Evolutionary conservation across 2,113 vertebrate species (phyloP).

Genomic region (Rhinopomastus cyanomelas): DNA sequence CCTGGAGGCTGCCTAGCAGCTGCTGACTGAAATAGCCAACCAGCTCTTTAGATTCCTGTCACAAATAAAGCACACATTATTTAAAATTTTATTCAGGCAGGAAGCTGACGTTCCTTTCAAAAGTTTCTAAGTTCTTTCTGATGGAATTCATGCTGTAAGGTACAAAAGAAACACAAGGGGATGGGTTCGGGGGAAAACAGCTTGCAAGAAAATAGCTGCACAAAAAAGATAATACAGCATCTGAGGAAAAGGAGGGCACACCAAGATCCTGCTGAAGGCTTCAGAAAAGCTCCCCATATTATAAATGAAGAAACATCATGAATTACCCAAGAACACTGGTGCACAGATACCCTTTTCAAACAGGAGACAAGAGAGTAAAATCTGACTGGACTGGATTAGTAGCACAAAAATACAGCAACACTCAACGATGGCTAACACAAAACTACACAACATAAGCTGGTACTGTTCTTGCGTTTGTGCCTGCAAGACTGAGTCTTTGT

Average conservation of each 20-base stretch:
- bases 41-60: conserved; percentile 81
- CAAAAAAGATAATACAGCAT: not conserved
- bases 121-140: not conserved
- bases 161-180: not conserved
- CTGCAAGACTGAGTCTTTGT: not conserved
- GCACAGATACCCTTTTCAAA: not conserved
- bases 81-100: not conserved
- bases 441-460: not conserved
- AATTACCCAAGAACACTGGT: not conserved
- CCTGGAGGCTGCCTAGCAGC: conserved; percentile 79
- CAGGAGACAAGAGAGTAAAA: not conserved
- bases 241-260: not conserved
- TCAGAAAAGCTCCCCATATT: not conserved
- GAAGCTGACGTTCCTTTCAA: not conserved
- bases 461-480: not conserved
- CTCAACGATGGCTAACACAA: not conserved
- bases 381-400: not conserved
- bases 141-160: not conserved
- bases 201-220: not conserved
- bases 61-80: not conserved
- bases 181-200: not conserved
- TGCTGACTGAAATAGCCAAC: conserved; percentile 78
- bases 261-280: not conserved
- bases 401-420: not conserved
- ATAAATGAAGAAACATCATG: not conserved